Evolutionary conservation across 2,888 invertebrate genomes (phyloP).

Genomic region (Orthonychiurus folsomi): DNA sequence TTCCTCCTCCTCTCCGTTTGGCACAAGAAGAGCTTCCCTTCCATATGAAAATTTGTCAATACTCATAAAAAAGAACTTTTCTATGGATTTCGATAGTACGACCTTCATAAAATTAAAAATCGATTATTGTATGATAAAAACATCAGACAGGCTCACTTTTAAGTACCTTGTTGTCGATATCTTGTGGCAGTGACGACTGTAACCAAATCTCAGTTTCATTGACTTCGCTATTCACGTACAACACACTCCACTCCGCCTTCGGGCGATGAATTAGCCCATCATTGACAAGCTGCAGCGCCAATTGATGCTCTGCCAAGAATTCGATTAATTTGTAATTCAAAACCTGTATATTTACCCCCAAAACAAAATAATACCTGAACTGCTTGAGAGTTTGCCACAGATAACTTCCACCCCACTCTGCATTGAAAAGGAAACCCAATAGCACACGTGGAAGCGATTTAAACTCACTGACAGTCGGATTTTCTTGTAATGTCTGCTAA

Average conservation of each 20-base stretch:
- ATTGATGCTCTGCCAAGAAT: conserved; percentile 43
- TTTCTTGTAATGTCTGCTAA: conserved; percentile 84
- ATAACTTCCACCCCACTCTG: conserved; percentile 82
- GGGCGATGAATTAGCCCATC: conserved; percentile 79
- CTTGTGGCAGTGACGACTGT: conserved; percentile 62
- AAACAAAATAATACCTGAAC: conserved; percentile 51
- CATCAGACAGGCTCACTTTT: too few species aligned
- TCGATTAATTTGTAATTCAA: too few species aligned
- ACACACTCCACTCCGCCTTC: conserved; percentile 79
- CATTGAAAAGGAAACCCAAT: conserved; percentile 97
- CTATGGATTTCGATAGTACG: conserved; percentile 62
- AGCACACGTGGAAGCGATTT: conserved; percentile 68
- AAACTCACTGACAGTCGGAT: conserved; percentile 76
- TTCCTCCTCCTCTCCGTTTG: conserved; percentile 33
- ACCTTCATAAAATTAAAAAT: too few species aligned
- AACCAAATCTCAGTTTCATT: conserved; percentile 88
- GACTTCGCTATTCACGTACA: conserved; percentile 88
- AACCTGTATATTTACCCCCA: too few species aligned
- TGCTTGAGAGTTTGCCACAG: conserved; percentile 70
- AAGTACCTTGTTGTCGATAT: conserved; percentile 38
- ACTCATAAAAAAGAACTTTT: conserved; percentile 78
- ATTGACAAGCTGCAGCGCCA: conserved; percentile 61
- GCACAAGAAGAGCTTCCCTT: conserved; percentile 57
- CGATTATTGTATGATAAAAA: conserved; percentile 36
- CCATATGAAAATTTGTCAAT: conserved; percentile 86